Base-by-base conservation (phyloP, 2,888 invertebrate genomes). In the Sarcophaga carnaria region DNA sequence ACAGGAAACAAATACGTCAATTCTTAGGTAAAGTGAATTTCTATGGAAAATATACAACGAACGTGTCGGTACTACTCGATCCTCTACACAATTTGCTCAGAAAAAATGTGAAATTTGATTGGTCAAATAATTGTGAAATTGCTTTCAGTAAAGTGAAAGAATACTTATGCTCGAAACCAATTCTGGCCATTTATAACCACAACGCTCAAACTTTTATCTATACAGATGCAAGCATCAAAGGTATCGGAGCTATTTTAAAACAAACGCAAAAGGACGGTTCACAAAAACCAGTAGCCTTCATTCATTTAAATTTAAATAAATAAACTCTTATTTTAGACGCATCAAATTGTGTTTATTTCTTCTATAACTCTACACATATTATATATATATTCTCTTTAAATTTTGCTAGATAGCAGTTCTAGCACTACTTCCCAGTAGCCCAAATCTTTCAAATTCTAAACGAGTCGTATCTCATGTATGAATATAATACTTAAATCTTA, bases 101-200 rank as follows among this genome's bases (percentile, higher is more conserved):
- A 47, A 85, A 88, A 83, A 66, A 75, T 20, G 49, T 66, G 74
- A 81, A 83, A 70, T 87, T 87, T 49, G 64, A 80, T 64, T 87
- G 88, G 88, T 74, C 81, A 45, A 64, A 84, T 79, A 69, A 85
- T n/a, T 88, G 87, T 76, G 69, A 89, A 80, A 70, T 84, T 62
- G 49, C 83, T 20, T 88, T 88, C 81, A 70, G 87, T 6, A 75
- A 88, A 45, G 83, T 88, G 64, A 88, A 88, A 81, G 59, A 22
- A 4, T 81, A 82, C 63, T 72, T 89, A 20, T 89, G 83, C 59
- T 74, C 86, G 25, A 72, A 87, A 81, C 88, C 88, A 47, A 74
- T 88, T n/a, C 70, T 86, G 37, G 76, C n/a, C 63, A 88, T 88
- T 69, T 89, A 86, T 80, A 83, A 89, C 63, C 86, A 80, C 80